Evolutionary conservation across 2,797 vertebrate genomes (phyloP).

Genomic region (Urocyon cinereoargenteus): DNA sequence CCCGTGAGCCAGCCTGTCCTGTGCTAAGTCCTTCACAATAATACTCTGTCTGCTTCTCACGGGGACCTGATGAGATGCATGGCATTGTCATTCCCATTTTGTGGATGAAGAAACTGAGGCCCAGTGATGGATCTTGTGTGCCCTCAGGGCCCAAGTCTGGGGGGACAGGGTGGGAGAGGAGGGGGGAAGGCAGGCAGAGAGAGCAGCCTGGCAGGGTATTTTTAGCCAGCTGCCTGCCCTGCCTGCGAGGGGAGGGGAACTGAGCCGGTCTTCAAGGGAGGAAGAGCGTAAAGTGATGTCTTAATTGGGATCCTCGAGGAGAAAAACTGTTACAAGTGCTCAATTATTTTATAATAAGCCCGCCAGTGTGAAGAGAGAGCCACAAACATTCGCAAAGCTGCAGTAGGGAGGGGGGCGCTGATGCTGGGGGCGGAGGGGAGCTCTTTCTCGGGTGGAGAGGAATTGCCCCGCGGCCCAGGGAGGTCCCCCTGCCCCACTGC

Average conservation of each 20-base stretch:
- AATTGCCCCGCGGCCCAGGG: fast-evolving
- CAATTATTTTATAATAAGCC: constrained; percentile 60
- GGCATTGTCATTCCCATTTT: background rate
- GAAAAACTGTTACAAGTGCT: constrained; percentile 50
- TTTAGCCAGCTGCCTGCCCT: constrained; percentile 11
- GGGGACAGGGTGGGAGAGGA: background rate
- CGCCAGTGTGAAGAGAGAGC: background rate
- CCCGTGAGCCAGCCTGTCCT: background rate
- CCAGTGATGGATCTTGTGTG: background rate
- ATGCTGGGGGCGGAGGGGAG: background rate
- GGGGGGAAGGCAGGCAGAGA: background rate
- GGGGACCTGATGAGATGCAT: background rate
- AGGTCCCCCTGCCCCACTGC: background rate
- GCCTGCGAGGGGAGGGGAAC: background rate
- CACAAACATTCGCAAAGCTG: constrained; percentile 12
- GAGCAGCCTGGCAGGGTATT: background rate
- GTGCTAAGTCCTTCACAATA: fast-evolving
- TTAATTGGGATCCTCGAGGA: constrained; percentile 64
- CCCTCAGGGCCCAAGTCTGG: background rate
- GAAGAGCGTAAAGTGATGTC: constrained; percentile 15
- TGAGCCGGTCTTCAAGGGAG: background rate
- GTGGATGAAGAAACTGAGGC: background rate
- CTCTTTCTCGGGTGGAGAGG: background rate
- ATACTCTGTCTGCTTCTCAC: background rate
- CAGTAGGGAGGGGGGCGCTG: too few relatives aligned